phyloP scores from a whole-genome alignment of 2,888 invertebrate species.

The Chirona hameri region DNA sequence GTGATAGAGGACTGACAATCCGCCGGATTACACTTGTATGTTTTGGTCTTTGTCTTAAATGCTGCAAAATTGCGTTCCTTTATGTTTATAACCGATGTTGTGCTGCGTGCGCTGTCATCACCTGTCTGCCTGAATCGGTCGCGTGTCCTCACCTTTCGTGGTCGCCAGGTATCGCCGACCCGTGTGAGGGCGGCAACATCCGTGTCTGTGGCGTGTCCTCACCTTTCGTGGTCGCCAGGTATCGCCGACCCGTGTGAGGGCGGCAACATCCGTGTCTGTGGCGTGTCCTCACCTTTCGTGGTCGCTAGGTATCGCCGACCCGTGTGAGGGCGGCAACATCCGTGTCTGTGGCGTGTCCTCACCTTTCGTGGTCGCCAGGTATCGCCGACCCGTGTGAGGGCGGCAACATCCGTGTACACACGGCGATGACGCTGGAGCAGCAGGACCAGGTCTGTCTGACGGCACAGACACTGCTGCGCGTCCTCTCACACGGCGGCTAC shows the following conservation, averaged over 20 bases:
- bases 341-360: not conserved
- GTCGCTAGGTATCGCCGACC: conserved; percentile 70
- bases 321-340: conserved; percentile 84
- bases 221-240: conserved; percentile 43
- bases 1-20: too few relatives aligned
- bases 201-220: conserved; percentile 56
- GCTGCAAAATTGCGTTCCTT: too few relatives aligned
- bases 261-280: conserved; percentile 69
- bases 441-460: conserved; percentile 91
- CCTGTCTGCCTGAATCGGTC: not conserved
- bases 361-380: conserved; percentile 43
- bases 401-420: conserved; percentile 82
- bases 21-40: too few relatives aligned
- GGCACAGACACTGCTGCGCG: conserved; percentile 85
- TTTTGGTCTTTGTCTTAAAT: too few relatives aligned
- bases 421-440: conserved; percentile 82
- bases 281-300: not conserved
- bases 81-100: too few relatives aligned
- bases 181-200: conserved; percentile 84
- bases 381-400: conserved; percentile 93
- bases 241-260: conserved; percentile 93
- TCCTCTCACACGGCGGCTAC: conserved; percentile 88
- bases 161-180: conserved; percentile 70
- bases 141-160: not conserved
- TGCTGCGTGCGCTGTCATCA: too few relatives aligned